A percentile compares a stretch with the other conserved stretches of the same genome.
phyloP scores from a whole-genome alignment of 35 echinoderm and acorn worm genomes.

The Heliocidaris tuberculata region DNA sequence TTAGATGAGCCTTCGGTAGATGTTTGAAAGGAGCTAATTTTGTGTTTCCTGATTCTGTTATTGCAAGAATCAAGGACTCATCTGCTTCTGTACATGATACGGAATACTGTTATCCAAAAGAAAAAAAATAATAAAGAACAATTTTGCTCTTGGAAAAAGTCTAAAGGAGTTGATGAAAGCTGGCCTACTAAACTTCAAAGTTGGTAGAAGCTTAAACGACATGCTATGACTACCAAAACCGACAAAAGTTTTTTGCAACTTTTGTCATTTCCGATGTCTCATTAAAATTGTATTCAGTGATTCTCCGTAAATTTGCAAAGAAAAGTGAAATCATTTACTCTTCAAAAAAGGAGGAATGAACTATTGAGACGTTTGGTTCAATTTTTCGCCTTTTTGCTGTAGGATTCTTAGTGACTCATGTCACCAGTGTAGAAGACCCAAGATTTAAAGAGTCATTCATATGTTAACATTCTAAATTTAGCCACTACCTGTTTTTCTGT shows the following conservation, averaged over 20 bases:
- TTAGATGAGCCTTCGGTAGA: background rate
- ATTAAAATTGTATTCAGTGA: background rate
- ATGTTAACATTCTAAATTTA: background rate
- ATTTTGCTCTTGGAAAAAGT: too few relatives aligned
- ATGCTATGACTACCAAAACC: too few relatives aligned
- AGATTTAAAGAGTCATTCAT: background rate
- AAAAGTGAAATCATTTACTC: background rate
- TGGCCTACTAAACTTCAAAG: too few relatives aligned
- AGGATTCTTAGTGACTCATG: background rate
- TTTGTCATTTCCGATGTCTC: too few relatives aligned
- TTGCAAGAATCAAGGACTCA: too few relatives aligned
- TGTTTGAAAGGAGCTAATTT: background rate
- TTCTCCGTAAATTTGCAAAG: background rate
- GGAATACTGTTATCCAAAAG: too few relatives aligned
- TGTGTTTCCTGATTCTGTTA: background rate
- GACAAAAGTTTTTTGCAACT: too few relatives aligned
- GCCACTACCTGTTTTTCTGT: background rate
- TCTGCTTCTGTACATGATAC: too few relatives aligned
- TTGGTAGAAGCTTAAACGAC: too few relatives aligned
- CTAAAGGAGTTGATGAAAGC: too few relatives aligned
- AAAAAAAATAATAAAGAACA: too few relatives aligned
- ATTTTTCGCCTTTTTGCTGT: background rate
- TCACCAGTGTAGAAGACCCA: background rate
- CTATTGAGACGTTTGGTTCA: too few relatives aligned
- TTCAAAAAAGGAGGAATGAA: background rate